Conservation (phyloP, 2,888 invertebrate species). For the Sympetrum striolatum region DNA sequence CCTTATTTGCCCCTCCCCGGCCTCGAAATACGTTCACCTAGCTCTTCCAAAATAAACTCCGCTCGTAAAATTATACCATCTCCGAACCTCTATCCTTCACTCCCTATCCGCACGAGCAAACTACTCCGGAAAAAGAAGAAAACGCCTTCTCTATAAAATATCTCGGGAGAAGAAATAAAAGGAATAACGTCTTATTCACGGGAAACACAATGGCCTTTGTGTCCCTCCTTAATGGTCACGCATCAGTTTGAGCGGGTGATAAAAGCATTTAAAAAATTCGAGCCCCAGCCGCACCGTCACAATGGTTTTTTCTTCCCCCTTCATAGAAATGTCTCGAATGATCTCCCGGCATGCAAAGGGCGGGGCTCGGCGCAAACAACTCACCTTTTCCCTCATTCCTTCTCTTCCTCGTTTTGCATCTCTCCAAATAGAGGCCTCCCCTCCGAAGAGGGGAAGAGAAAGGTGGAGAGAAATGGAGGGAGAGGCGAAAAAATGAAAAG, state of each 20-base stretch:
- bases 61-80: not conserved
- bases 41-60: not conserved
- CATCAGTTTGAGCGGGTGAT: slow-evolving; percentile 17
- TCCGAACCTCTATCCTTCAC: not conserved
- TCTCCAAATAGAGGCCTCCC: not conserved
- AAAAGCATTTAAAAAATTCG: slow-evolving; percentile 15
- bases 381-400: not conserved
- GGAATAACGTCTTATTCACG: slow-evolving; percentile 23
- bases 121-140: not conserved
- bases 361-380: slow-evolving; percentile 31
- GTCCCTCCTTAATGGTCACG: slow-evolving; percentile 12
- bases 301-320: slow-evolving; percentile 23
- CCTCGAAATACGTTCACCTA: not conserved
- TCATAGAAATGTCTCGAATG: slow-evolving; percentile 42
- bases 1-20: not conserved
- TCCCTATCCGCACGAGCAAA: not conserved
- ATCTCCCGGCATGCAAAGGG: slow-evolving; percentile 31
- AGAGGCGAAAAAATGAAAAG: not conserved
- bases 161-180: not conserved
- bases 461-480: not conserved
- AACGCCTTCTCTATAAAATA: not conserved
- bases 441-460: not conserved
- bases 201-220: not conserved
- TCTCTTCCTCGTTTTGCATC: not conserved
- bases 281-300: not conserved